phyloP scores from a whole-genome alignment of 2,797 vertebrate genomes.

The Lepus townsendii region DNA sequence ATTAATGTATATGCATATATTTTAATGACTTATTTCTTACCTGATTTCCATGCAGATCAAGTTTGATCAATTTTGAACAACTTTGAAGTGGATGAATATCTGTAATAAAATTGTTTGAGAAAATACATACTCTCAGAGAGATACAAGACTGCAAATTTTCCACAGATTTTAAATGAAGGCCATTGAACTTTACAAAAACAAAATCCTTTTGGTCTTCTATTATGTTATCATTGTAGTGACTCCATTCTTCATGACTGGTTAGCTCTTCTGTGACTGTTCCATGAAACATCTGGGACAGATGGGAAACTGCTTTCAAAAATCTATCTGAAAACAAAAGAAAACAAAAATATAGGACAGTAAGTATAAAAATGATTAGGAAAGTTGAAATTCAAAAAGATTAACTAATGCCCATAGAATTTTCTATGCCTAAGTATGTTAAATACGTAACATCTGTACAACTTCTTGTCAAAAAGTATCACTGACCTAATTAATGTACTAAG shows the following conservation, averaged over 20 bases:
- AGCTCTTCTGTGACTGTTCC: conserved; percentile 76
- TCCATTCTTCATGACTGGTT: conserved; percentile 70
- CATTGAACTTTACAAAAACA: conserved; percentile 81
- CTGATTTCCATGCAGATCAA: conserved; percentile 89
- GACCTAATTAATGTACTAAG: neutral
- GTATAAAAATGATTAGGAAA: conserved; percentile 27
- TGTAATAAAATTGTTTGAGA: conserved; percentile 88
- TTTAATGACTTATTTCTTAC: conserved; percentile 70
- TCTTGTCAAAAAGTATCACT: neutral
- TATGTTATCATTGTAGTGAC: conserved; percentile 69
- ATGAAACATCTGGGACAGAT: conserved; percentile 80
- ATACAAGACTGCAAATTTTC: conserved; percentile 78
- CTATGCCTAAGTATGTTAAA: neutral
- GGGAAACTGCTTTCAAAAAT: conserved; percentile 11
- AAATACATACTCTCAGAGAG: conserved; percentile 85
- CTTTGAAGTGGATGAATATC: conserved; percentile 83
- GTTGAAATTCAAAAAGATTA: neutral
- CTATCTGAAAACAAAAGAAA: neutral
- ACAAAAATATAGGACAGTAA: neutral
- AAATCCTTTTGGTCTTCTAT: conserved; percentile 78
- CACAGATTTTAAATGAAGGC: conserved; percentile 83
- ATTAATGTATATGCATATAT: conserved; percentile 7
- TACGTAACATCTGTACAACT: neutral
- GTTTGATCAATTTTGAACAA: conserved; percentile 87
- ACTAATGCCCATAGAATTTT: neutral